Evolutionary conservation across 2,113 vertebrate species (phyloP), one percentile per base, ranked within the genome.

Genomic region (Erythrocebus patas): DNA sequence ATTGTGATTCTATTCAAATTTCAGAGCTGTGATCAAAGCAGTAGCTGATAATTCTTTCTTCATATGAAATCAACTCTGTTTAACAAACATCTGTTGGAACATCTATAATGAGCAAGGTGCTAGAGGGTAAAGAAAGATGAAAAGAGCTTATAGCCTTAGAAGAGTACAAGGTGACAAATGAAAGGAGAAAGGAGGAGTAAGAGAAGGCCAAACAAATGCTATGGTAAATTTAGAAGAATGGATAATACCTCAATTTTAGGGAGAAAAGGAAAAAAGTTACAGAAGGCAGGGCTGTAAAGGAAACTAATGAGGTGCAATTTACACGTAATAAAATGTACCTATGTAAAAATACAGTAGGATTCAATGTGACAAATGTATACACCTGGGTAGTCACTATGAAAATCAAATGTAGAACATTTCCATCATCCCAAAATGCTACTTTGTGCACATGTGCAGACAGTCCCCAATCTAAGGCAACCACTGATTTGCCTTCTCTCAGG

Each of bases 381-480:
- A 96, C 75, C 82, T 76, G 52, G 78, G 68, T 82, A 83, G 87
- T 45, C 52, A 93, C 68, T 61, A 84, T 32, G 78, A 84, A 95
- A 50, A 95, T 76, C 40, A 96, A 94, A 95, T 32, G 52, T 32
- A 93, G 48, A 88, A 66, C 52, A 83, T 88, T 88, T 92, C 78
- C 30, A 81, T 50, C 27, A 95, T n/a, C 35, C 22, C 40, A 64
- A 87, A 83, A 94, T 90, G 57, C 32, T 57, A 84, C 30, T 35
- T 76, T 25, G 55, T 76, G 27, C 18, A 78, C 20, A 82, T 66
- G 0, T 96, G 50, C 32, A 96, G 32, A 45, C 64, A 95, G 10
- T 9, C 4, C 23, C 25, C 16, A 1, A 70, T 5, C 9, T 43
- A 6, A 82, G 75, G 32, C 16, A 89, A 82, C 57, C 50, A 92